These are phyloP conservation scores for Alfaro cultratus DNA, from an alignment of 2,797 vertebrate genomes.

Conservation along the genomic window DNA sequence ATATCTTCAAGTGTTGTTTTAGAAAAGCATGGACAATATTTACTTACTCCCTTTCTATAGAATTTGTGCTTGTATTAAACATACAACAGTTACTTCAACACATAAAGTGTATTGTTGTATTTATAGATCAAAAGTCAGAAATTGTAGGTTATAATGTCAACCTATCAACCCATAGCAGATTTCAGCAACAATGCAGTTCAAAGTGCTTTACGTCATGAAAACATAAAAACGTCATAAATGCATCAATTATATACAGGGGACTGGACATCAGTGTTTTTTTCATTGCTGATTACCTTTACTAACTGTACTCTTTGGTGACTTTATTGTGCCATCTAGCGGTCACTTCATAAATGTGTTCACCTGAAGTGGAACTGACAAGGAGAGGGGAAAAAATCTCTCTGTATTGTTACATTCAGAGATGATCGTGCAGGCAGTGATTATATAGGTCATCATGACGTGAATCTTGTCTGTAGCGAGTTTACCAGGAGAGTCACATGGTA, in stretches of 20 bases:
- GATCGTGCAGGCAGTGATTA: neutral
- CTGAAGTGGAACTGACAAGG: neutral
- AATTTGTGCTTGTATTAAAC: neutral
- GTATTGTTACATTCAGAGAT: neutral
- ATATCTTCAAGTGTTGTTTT: neutral
- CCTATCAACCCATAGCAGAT: neutral
- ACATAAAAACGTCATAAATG: too few relatives aligned
- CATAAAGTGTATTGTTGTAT: neutral
- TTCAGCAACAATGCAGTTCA: too few relatives aligned
- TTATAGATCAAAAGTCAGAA: neutral
- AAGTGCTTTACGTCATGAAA: too few relatives aligned
- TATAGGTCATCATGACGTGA: neutral
- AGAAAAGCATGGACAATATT: neutral
- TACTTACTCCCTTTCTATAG: neutral
- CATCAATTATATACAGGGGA: neutral
- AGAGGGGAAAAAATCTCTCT: neutral
- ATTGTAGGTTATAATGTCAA: neutral
- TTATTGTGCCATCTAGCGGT: constrained; percentile 4
- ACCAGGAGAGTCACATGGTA: neutral
- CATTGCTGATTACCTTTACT: neutral
- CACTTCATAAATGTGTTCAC: neutral
- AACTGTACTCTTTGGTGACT: neutral
- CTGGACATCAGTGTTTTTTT: neutral
- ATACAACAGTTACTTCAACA: neutral
- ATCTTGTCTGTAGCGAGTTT: neutral